Evolutionary conservation across 2,797 vertebrate species (phyloP).

Genomic region (Labroides dimidiatus): DNA sequence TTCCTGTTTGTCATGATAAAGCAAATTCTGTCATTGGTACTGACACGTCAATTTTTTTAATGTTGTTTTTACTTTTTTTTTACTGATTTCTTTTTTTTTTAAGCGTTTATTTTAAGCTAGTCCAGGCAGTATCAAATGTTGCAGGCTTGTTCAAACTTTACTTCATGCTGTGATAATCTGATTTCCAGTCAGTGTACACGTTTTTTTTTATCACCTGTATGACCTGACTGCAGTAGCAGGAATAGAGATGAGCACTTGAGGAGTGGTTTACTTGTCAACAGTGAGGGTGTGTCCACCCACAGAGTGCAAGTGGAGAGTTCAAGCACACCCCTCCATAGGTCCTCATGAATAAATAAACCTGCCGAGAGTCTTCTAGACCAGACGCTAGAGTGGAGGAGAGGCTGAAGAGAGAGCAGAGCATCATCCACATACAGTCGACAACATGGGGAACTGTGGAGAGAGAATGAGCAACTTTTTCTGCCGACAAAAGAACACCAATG

Average conservation of each 20-base stretch:
- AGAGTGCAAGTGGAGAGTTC: background rate
- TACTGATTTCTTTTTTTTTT: too few relatives aligned
- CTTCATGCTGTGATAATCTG: background rate
- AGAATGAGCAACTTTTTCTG: constrained; percentile 37
- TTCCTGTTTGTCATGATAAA: too few relatives aligned
- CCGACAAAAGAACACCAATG: constrained; percentile 83
- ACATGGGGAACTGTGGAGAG: constrained; percentile 76
- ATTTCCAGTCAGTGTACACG: too few relatives aligned
- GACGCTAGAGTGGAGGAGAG: constrained; percentile 19
- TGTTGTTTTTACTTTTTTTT: too few relatives aligned
- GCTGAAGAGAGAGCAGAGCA: constrained; percentile 16
- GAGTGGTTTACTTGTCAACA: constrained; percentile 39
- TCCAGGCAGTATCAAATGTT: background rate
- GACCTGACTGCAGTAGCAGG: background rate
- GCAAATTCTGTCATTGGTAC: too few relatives aligned
- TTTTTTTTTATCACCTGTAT: background rate
- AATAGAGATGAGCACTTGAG: background rate
- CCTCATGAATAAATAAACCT: constrained; percentile 40
- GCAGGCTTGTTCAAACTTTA: too few relatives aligned
- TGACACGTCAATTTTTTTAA: too few relatives aligned
- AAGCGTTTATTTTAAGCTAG: background rate
- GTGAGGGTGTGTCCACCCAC: constrained; percentile 12
- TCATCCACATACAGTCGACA: constrained; percentile 23
- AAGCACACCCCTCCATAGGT: constrained; percentile 52
- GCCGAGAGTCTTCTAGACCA: constrained; percentile 12